Percentiles rank a stretch among this genome's conserved stretches.
Evolutionary conservation across 1,140 invertebrate genomes (phyloP).

Genomic region (Drosophila pectinifera): DNA sequence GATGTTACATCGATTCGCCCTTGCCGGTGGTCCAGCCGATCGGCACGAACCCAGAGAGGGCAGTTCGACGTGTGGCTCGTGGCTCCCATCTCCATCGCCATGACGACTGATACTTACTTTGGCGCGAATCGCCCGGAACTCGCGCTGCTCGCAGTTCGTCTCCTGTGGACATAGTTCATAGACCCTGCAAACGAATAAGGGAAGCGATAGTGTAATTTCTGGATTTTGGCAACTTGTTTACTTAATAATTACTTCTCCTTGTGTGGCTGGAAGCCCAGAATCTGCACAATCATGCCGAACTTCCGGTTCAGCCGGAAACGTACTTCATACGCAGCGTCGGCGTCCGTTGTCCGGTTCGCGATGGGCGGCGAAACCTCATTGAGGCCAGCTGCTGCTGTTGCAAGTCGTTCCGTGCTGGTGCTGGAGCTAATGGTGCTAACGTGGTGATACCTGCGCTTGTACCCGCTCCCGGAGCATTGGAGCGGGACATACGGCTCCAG

Average conservation of each 20-base stretch:
- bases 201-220: slow-evolving; percentile 8
- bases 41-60: slow-evolving; percentile 51
- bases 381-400: slow-evolving; percentile 26
- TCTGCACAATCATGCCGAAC: slow-evolving; percentile 83
- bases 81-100: slow-evolving; percentile 23
- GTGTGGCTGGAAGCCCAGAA: slow-evolving; percentile 78
- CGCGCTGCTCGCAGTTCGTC: slow-evolving; percentile 78
- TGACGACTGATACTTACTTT: slow-evolving; percentile 71
- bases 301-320: slow-evolving; percentile 80
- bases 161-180: slow-evolving; percentile 81
- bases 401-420: slow-evolving; percentile 24
- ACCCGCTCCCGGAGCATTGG: slow-evolving; percentile 53
- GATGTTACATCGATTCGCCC: slow-evolving; percentile 21
- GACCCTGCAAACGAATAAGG: slow-evolving; percentile 52
- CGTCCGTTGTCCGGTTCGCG: slow-evolving; percentile 25
- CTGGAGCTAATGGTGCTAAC: slow-evolving; percentile 26
- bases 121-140: slow-evolving; percentile 78
- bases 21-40: slow-evolving; percentile 27
- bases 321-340: slow-evolving; percentile 57
- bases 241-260: slow-evolving; percentile 78
- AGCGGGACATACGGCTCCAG: slow-evolving; percentile 46
- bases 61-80: slow-evolving; percentile 40
- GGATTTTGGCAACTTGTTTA: slow-evolving; percentile 55
- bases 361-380: slow-evolving; percentile 46
- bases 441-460: slow-evolving; percentile 55